phyloP scores from a whole-genome alignment of 2,888 invertebrate genomes.

The Sclerodermus sp. region DNA sequence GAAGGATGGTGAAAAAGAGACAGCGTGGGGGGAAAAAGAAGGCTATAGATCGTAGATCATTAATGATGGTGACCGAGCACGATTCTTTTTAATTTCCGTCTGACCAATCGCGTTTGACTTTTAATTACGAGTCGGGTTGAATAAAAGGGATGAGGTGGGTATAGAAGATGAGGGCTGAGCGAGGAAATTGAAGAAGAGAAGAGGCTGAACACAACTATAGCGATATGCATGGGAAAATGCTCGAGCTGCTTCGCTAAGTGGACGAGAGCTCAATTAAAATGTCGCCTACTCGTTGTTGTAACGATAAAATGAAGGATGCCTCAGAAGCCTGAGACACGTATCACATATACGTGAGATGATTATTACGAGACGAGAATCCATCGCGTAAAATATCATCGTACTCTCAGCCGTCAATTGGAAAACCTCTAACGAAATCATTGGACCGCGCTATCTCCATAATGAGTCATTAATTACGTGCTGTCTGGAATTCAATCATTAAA shows the following conservation, averaged over 20 bases:
- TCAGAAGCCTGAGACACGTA: too few species aligned
- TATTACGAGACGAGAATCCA: too few species aligned
- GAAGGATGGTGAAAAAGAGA: too few species aligned
- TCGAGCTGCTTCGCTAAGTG: not conserved
- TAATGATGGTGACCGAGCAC: constrained; percentile 1
- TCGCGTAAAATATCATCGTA: too few species aligned
- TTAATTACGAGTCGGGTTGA: constrained; percentile 12
- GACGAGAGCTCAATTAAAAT: constrained; percentile 35
- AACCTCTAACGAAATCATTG: too few species aligned
- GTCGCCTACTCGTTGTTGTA: constrained; percentile 30
- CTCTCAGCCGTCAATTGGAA: too few species aligned
- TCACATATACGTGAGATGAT: too few species aligned
- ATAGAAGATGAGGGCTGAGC: not conserved
- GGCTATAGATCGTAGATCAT: constrained; percentile 1
- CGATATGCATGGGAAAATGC: not conserved
- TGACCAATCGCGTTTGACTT: constrained; percentile 12
- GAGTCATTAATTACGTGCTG: too few species aligned
- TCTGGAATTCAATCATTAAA: too few species aligned
- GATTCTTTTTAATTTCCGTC: constrained; percentile 16
- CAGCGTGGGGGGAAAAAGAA: too few species aligned
- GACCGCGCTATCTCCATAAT: too few species aligned
- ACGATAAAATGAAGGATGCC: too few species aligned
- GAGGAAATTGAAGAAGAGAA: not conserved
- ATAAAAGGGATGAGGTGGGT: not conserved
- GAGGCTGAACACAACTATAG: not conserved